Base-by-base conservation (phyloP, 2,888 invertebrate species). In the Eudemis profundana region DNA sequence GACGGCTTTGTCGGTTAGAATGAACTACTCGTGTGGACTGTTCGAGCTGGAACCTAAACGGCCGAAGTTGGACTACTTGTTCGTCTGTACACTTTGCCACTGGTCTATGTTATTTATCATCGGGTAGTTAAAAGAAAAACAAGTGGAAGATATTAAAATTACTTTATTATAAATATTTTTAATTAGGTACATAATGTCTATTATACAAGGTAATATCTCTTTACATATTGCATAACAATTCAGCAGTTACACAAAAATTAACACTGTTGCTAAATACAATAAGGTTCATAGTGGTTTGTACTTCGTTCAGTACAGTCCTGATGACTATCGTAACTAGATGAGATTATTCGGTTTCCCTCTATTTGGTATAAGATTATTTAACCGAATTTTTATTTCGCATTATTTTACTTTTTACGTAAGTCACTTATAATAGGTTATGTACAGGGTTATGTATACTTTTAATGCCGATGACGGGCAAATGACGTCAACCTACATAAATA, bases 151-250 rank as follows among this genome's bases (percentile, higher is more conserved):
- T 49, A 49, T 40, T 19, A 54, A 53, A 47, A 1, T 47, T 15
- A 56, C 21, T 63, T 56, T 63, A 63, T 49, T 63, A 49, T 51
- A 50, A 59, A 46, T 47, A 61, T 42, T 21, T 63, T 14, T 36
- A n/a, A 47, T 47, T 33, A 33, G 33, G 33, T 51, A 54, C 49
- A 60, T 49, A 47, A 27, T 54, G 46, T 21, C 1, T 57, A 44
- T 40, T 50, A 60, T 12, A 47, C 36, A 54, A 54, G 27, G 27
- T 46, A 47, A 50, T 53, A 19, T 50, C 40, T 51, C 36, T 61
- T n/a, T 61, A 21, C 36, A 61, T 21, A 44, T 38, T 38, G 38
- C 38, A 8, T 40, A 23, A 53, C 21, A 61, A 10, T 17, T 21
- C 21, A 21, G 46, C 33, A 33, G 12, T 47, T 17, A 40, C 23